These are phyloP conservation scores for Pardosa pseudoannulata DNA, from an alignment of 2,888 invertebrate species.

Conservation along the genomic window DNA sequence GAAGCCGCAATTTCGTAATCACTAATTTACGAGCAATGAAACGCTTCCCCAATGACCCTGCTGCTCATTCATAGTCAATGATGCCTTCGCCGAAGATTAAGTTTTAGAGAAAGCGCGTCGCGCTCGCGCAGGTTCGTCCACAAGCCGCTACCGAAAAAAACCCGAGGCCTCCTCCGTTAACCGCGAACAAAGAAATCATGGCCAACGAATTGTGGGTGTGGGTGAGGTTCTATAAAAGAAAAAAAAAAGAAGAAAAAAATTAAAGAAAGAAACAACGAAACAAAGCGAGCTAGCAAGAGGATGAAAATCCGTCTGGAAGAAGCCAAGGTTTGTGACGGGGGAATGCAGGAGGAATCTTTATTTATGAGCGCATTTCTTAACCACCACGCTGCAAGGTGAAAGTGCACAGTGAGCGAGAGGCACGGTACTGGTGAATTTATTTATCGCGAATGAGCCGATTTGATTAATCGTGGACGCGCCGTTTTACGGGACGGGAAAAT, in stretches of 20 bases:
- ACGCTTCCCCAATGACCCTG: neutral
- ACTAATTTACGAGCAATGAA: neutral
- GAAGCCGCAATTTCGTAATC: neutral
- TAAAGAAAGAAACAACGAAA: neutral
- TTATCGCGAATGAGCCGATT: constrained; percentile 48
- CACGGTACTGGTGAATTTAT: constrained; percentile 33
- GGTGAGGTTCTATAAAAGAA: constrained; percentile 21
- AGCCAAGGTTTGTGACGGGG: constrained; percentile 3
- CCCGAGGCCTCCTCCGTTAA: neutral
- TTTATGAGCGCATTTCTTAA: constrained; percentile 61
- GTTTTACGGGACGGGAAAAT: constrained; percentile 29
- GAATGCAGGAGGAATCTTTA: constrained; percentile 37
- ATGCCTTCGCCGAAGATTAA: neutral
- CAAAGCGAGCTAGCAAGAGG: neutral
- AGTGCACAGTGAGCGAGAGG: constrained; percentile 32
- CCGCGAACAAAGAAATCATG: neutral
- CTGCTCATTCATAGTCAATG: constrained; percentile 17
- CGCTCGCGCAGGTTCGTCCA: neutral
- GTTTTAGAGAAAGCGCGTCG: neutral
- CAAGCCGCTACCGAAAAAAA: neutral
- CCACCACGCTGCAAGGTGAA: constrained; percentile 52
- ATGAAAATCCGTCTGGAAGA: constrained; percentile 3
- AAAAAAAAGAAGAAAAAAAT: neutral
- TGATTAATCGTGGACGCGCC: constrained; percentile 52
- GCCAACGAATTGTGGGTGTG: constrained; percentile 35